A percentile compares a stretch with the other conserved stretches of the same genome.
Evolutionary conservation across 2,888 invertebrate species (phyloP).

Genomic region (Rhamphomyia laevipes): DNA sequence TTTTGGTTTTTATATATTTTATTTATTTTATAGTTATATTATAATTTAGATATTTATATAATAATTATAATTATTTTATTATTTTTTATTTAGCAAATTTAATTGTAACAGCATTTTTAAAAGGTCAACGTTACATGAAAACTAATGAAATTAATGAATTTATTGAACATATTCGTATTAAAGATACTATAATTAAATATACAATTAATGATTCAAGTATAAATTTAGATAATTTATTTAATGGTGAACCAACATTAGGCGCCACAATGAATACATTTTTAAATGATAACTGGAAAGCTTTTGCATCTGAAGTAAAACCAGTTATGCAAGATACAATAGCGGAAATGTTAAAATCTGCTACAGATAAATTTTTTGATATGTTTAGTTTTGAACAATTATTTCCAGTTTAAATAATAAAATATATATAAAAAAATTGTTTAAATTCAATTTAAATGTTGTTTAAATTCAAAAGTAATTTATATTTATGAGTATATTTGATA

Average conservation of each 20-base stretch:
- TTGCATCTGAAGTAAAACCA: slow-evolving; percentile 58
- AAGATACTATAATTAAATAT: slow-evolving; percentile 53
- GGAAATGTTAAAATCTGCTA: slow-evolving; percentile 44
- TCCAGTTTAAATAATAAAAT: slow-evolving; percentile 27
- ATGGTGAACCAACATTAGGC: slow-evolving; percentile 56
- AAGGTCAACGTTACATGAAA: slow-evolving; percentile 44
- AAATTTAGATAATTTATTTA: slow-evolving; percentile 58
- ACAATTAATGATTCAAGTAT: slow-evolving; percentile 52
- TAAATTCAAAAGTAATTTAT: too few species aligned
- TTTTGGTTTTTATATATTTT: too few species aligned
- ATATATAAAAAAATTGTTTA: too few species aligned
- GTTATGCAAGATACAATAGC: slow-evolving; percentile 53
- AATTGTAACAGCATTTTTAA: slow-evolving; percentile 48
- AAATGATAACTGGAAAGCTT: slow-evolving; percentile 64
- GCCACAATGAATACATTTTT: slow-evolving; percentile 62
- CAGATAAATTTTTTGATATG: slow-evolving; percentile 47
- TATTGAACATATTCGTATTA: slow-evolving; percentile 47
- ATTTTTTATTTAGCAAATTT: too few species aligned
- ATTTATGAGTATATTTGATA: too few species aligned
- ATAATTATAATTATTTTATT: too few species aligned
- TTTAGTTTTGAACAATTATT: slow-evolving; percentile 45
- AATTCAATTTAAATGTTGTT: too few species aligned
- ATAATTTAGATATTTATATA: too few species aligned
- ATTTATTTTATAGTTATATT: too few species aligned
- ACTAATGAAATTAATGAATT: slow-evolving; percentile 25